Base-by-base conservation (phyloP, 2,797 vertebrate genomes). In the Danio aesculapii region DNA sequence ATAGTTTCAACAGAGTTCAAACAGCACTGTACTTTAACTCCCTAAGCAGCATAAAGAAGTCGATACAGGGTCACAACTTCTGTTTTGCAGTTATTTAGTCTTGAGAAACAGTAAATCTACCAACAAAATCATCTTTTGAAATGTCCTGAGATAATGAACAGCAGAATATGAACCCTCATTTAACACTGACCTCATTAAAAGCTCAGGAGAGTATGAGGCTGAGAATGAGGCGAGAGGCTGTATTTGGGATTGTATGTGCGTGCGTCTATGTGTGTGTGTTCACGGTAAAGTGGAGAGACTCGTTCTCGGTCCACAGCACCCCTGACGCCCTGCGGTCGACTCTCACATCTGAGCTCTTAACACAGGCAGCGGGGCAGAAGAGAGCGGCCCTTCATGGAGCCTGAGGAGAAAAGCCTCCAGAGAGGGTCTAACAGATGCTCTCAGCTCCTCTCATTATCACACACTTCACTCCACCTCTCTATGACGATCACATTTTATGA, bases 271-370 rank as follows among this genome's bases (percentile, higher is more conserved):
- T 50, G 16, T n/a, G 49, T 43, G 21, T 55, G 68, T 55, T 72
- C 70, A 58, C 9, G 43, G 59, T 73, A 49, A 73, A 81, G 52
- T 66, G 50, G 61, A 68, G 50, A 44, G 30, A 70, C n/a, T 50
- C 1, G n/a, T 44, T 30, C 43, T 43, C 44, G n/a, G 14, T 41
- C 67, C 11, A 53, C 16, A 47, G 50, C 16, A 21, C 57, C 67
- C 39, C 41, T 6, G 50, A 69, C 39, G 30, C 55, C 63, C 63
- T 63, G 79, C 19, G 57, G 75, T 78, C n/a, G 66, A 67, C 69
- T 72, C 55, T 47, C 74, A 70, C 68, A 81, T 77, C 67, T 79
- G 75, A 78, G 83, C 61, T 43, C 70, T 81, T 84, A 76, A 72
- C 59, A 47, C 47, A 57, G 83, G 74, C 79, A 72, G 78, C 3